A percentile compares a stretch with the other conserved stretches of the same genome.
Conservation (phyloP, 2,113 vertebrate genomes). For the Tamias sibiricus region DNA sequence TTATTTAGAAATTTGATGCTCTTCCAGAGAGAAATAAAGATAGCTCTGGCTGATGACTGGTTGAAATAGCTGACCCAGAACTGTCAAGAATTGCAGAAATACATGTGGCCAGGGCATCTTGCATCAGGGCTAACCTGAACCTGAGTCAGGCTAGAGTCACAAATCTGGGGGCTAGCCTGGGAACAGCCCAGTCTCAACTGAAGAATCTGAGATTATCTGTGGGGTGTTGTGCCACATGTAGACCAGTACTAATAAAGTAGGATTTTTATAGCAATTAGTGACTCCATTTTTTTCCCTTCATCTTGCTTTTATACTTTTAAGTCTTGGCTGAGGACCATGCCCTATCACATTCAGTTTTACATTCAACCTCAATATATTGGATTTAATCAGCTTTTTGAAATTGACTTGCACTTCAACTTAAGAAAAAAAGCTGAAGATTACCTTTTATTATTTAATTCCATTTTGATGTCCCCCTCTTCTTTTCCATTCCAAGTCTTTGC, state of each 20-base stretch:
- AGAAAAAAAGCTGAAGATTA: background rate
- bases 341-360: background rate
- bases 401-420: background rate
- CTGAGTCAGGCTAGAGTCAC: background rate
- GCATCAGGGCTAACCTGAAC: background rate
- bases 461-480: background rate
- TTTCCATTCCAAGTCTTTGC: background rate
- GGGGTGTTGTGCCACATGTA: no score
- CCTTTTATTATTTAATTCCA: background rate
- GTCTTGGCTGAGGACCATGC: background rate
- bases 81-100: no score
- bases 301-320: background rate
- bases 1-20: background rate
- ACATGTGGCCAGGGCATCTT: no score
- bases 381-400: background rate
- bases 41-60: background rate
- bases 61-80: background rate
- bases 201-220: background rate
- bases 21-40: background rate
- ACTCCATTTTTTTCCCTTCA: background rate
- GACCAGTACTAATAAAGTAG: background rate
- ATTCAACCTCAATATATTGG: background rate
- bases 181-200: accelerated
- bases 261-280: background rate
- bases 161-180: background rate